Conservation (phyloP, 2,113 vertebrate species). For the Zosterops borbonicus region DNA sequence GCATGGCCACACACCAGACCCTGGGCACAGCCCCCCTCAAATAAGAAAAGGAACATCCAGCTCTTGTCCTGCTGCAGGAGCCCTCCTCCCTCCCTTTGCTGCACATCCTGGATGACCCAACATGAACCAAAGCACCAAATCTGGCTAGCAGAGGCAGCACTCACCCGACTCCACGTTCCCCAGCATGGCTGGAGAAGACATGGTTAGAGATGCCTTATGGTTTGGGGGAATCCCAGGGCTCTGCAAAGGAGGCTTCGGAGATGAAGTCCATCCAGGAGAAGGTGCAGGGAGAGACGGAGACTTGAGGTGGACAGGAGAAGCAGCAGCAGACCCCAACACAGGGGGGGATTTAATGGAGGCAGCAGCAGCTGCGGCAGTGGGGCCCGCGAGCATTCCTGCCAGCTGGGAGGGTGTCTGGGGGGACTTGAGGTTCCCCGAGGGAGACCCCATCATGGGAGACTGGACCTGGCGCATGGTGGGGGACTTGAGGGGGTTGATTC, state of each 20-base stretch:
- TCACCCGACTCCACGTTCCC: constrained; percentile 90
- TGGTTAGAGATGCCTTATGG: constrained; percentile 88
- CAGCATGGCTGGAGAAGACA: constrained; percentile 97
- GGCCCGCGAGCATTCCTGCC: constrained; percentile 92
- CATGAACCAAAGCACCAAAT: fast-evolving
- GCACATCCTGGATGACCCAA: fast-evolving
- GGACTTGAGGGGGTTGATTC: constrained; percentile 94
- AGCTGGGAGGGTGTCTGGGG: constrained; percentile 98
- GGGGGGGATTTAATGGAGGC: constrained; percentile 97
- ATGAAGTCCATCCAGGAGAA: constrained; percentile 96
- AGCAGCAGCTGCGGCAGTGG: constrained; percentile 84
- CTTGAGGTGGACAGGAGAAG: constrained; percentile 98
- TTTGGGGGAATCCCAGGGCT: constrained; percentile 95
- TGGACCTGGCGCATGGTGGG: constrained; percentile 97
- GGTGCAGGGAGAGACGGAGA: constrained; percentile 96
- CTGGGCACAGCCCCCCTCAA: fast-evolving
- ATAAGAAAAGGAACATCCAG: fast-evolving
- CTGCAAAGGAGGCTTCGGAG: constrained; percentile 96
- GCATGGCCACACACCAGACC: fast-evolving
- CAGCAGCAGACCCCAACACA: constrained; percentile 96
- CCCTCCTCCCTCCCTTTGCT: not conserved
- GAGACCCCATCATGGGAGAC: constrained; percentile 97
- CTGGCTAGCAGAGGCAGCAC: not conserved
- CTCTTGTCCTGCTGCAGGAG: not conserved
- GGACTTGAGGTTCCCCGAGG: constrained; percentile 97